Evolutionary conservation across 2,113 vertebrate species (phyloP).

Genomic region (Gopherus evgoodei): DNA sequence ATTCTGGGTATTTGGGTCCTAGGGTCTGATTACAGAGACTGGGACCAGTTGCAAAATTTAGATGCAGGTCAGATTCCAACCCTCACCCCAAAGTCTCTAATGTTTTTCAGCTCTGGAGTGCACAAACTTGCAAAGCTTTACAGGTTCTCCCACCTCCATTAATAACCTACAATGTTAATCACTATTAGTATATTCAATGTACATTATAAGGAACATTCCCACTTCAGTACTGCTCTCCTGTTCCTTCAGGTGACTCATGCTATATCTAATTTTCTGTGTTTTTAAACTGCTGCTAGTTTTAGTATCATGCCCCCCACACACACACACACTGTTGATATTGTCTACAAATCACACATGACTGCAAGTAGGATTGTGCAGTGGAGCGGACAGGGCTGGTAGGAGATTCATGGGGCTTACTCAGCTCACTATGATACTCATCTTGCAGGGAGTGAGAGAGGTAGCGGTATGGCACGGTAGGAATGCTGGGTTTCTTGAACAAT

Average conservation of each 20-base stretch:
- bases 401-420: neutral
- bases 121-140: neutral
- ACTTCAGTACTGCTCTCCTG: neutral
- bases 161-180: neutral
- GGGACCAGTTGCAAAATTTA: neutral
- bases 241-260: neutral
- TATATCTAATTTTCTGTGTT: neutral
- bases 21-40: neutral
- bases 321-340: neutral
- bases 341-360: neutral
- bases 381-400: neutral
- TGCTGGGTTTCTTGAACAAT: neutral
- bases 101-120: neutral
- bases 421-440: neutral
- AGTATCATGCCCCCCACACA: neutral
- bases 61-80: neutral
- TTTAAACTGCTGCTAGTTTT: neutral
- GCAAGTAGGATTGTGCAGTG: neutral
- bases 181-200: neutral
- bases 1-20: neutral
- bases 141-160: neutral
- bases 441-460: neutral
- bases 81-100: neutral
- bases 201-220: neutral
- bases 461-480: neutral